phyloP scores from a whole-genome alignment of 2,113 vertebrate species.

The Zeus faber region DNA sequence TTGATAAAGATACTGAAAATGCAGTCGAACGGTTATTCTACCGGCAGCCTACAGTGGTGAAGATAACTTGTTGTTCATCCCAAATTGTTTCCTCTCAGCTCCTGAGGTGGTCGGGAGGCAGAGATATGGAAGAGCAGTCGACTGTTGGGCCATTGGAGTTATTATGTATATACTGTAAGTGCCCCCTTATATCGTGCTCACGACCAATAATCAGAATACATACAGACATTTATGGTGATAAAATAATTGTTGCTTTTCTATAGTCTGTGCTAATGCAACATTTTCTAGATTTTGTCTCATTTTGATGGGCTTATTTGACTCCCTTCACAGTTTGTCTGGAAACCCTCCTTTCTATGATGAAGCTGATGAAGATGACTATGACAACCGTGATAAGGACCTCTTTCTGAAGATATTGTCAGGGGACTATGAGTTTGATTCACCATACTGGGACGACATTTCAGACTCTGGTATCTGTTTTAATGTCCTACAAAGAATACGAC shows the following conservation, averaged over 20 bases:
- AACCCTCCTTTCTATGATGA: conserved; percentile 98
- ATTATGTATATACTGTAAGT: conserved; percentile 99
- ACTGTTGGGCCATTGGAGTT: conserved; percentile 97
- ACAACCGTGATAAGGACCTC: conserved; percentile 94
- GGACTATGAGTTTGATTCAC: conserved; percentile 95
- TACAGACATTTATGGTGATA: no score
- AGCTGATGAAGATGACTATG: conserved; percentile 90
- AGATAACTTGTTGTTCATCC: no score
- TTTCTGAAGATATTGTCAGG: conserved; percentile 96
- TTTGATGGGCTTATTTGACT: conserved; percentile 2
- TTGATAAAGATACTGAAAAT: neutral
- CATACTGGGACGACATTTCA: conserved; percentile 98
- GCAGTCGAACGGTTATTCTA: no score
- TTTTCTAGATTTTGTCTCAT: neutral
- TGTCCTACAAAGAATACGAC: neutral
- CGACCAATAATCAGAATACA: neutral
- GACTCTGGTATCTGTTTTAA: conserved; percentile 82
- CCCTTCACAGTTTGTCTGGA: conserved; percentile 84
- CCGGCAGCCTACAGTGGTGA: no score
- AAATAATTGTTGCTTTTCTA: neutral
- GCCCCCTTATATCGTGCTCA: neutral
- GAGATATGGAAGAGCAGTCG: conserved; percentile 92
- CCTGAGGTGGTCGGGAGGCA: conserved; percentile 95
- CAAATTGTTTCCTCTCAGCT: conserved; percentile 68
- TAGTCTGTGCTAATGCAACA: neutral